Percentiles rank a stretch among this genome's conserved stretches.
Conservation (phyloP, 2,113 vertebrate genomes). For the Phyllopteryx taeniolatus region DNA sequence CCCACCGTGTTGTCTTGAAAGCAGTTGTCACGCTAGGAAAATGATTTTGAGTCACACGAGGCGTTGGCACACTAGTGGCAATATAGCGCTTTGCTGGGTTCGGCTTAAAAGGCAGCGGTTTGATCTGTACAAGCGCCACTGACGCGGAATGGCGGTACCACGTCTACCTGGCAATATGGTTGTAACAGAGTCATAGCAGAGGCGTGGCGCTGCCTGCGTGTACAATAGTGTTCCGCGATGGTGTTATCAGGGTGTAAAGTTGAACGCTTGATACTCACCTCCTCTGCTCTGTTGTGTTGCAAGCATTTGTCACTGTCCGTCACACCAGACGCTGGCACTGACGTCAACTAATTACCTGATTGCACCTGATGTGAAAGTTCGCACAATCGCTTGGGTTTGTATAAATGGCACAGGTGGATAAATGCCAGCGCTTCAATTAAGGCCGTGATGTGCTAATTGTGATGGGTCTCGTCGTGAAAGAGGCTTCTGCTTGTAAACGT, state of each 20-base stretch:
- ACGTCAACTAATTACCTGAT: neutral
- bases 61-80: too few species aligned
- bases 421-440: neutral
- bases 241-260: neutral
- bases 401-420: neutral
- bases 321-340: neutral
- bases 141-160: too few species aligned
- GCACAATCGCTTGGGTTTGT: neutral
- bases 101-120: too few species aligned
- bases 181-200: too few species aligned
- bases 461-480: neutral
- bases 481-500: neutral
- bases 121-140: too few species aligned
- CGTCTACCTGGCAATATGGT: too few species aligned
- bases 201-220: too few species aligned
- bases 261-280: neutral
- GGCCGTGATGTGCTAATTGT: neutral
- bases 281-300: neutral
- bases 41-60: too few species aligned
- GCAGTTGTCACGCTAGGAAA: too few species aligned
- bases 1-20: too few species aligned
- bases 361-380: constrained; percentile 1
- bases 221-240: neutral
- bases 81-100: too few species aligned
- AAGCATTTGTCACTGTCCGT: neutral